Conservation (phyloP, 2,797 vertebrate genomes). For the Poeciliopsis infans region DNA sequence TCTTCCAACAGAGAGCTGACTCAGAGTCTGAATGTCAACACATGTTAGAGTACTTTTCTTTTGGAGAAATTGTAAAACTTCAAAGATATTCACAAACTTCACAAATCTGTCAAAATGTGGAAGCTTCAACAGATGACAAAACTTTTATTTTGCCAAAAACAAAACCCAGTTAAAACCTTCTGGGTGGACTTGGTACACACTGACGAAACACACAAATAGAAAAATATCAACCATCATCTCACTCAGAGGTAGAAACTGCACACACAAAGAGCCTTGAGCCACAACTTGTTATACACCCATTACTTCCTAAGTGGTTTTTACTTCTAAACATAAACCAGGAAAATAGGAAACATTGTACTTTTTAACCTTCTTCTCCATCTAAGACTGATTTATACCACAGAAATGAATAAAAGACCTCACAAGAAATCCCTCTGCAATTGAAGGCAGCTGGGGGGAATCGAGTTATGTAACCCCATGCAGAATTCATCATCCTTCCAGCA, state of each 20-base stretch:
- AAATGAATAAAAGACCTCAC: slow-evolving; percentile 41
- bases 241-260: background rate
- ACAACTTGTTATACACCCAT: background rate
- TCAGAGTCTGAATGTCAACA: background rate
- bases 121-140: background rate
- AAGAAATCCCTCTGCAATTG: slow-evolving; percentile 51
- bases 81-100: background rate
- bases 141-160: background rate
- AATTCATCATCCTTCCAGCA: slow-evolving; percentile 45
- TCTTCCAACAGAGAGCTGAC: background rate
- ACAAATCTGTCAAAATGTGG: background rate
- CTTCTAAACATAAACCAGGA: slow-evolving; percentile 7
- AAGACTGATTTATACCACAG: slow-evolving; percentile 41
- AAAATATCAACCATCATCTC: background rate
- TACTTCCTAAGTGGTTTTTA: slow-evolving; percentile 11
- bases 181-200: background rate
- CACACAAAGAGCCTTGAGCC: background rate
- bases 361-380: slow-evolving; percentile 25
- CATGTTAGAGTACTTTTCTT: background rate
- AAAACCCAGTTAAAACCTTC: background rate
- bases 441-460: slow-evolving; percentile 49
- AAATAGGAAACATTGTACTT: slow-evolving; percentile 11
- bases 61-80: background rate
- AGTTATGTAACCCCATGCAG: slow-evolving; percentile 59
- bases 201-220: background rate